phyloP scores from a whole-genome alignment of 37 sponge, comb jelly and placozoan species.

The Halisarca cf. caerulea region DNA sequence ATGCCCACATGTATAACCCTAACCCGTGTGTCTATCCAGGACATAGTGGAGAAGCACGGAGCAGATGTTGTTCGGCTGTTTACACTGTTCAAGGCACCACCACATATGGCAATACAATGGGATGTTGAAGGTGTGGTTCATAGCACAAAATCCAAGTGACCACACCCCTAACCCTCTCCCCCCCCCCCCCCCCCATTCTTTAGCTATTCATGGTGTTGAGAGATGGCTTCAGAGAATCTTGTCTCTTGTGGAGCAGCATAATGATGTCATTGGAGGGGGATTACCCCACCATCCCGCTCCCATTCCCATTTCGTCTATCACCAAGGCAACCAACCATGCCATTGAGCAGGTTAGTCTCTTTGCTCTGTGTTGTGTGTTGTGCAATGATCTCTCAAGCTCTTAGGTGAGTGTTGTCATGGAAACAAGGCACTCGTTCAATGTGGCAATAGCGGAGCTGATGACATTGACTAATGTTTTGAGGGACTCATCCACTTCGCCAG shows the following conservation, averaged over 20 bases:
- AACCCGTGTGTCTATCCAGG: slow-evolving; percentile 41
- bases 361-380: background rate
- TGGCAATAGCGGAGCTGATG: slow-evolving; percentile 66
- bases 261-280: slow-evolving; percentile 12
- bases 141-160: background rate
- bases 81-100: slow-evolving; percentile 74
- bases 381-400: background rate
- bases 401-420: slow-evolving; percentile 54
- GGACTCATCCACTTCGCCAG: background rate
- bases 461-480: slow-evolving; percentile 46
- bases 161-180: background rate
- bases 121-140: slow-evolving; percentile 34
- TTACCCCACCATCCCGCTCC: background rate
- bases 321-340: slow-evolving; percentile 36
- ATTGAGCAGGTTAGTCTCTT: slow-evolving; percentile 40
- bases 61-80: slow-evolving; percentile 78
- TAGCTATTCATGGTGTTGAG: slow-evolving; percentile 49
- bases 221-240: slow-evolving; percentile 46
- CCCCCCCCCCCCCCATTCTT: background rate
- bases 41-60: slow-evolving; percentile 64
- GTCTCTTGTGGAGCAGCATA: slow-evolving; percentile 26
- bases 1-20: too few species aligned
- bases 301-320: background rate
- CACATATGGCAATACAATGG: slow-evolving; percentile 66
- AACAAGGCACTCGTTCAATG: slow-evolving; percentile 51